These are phyloP conservation scores for Scaptodrosophila latifasciaeformis DNA, from an alignment of 2,888 invertebrate species.

Conservation along the genomic window DNA sequence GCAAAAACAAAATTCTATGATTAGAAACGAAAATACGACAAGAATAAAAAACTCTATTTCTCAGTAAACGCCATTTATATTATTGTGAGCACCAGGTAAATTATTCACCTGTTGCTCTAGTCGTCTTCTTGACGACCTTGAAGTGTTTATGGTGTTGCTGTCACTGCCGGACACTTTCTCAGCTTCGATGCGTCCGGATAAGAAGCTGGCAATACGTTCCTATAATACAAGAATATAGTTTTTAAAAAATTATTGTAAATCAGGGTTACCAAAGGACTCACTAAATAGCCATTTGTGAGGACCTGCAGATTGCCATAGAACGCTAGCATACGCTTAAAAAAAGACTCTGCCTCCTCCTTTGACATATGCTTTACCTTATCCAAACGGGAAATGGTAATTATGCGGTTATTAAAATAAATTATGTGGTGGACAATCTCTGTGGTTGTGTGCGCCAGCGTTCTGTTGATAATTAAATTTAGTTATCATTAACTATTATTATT, in stretches of 20 bases:
- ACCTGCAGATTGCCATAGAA: conserved; percentile 68
- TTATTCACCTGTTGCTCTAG: conserved; percentile 52
- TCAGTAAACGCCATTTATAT: conserved; percentile 75
- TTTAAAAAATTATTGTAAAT: background rate
- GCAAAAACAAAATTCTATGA: conserved; percentile 68
- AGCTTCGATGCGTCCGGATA: conserved; percentile 81
- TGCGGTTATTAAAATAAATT: conserved; percentile 78
- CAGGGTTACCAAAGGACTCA: conserved; percentile 34
- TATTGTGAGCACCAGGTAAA: conserved; percentile 69
- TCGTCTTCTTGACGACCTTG: conserved; percentile 48
- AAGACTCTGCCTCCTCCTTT: conserved; percentile 76
- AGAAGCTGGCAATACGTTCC: conserved; percentile 81
- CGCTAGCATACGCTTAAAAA: conserved; percentile 60
- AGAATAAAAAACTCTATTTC: conserved; percentile 66
- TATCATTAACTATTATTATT: too few species aligned
- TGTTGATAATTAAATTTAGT: conserved; percentile 49
- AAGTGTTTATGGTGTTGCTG: conserved; percentile 38
- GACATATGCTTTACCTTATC: conserved; percentile 78
- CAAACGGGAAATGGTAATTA: conserved; percentile 80
- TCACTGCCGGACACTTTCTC: conserved; percentile 76
- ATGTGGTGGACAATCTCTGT: conserved; percentile 78
- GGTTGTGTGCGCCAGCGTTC: conserved; percentile 77
- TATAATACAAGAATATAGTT: conserved; percentile 63
- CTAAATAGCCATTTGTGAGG: conserved; percentile 69
- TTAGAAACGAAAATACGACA: conserved; percentile 69